Conservation (phyloP, 2,888 invertebrate species). For the Mythimna loreyi region DNA sequence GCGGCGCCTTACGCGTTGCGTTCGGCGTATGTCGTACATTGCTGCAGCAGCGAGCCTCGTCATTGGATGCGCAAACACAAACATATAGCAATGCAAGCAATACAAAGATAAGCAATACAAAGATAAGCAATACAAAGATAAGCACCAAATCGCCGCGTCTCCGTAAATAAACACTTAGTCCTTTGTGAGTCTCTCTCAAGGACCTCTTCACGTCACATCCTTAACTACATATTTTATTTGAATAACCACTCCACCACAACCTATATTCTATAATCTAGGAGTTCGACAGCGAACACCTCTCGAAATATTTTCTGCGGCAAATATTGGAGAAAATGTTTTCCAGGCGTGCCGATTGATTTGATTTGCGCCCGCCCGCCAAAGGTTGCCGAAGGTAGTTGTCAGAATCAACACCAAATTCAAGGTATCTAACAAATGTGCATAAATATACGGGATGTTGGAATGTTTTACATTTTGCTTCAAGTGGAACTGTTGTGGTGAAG, state of each 20-base stretch:
- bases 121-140: too few species aligned
- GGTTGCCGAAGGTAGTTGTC: conserved; percentile 64
- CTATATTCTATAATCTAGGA: conserved; percentile 62
- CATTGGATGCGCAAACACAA: too few species aligned
- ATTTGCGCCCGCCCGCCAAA: conserved; percentile 74
- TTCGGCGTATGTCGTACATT: too few species aligned
- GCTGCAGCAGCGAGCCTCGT: too few species aligned
- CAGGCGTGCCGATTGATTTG: conserved; percentile 79
- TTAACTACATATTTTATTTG: background rate
- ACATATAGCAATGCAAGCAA: too few species aligned
- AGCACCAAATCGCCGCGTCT: too few species aligned
- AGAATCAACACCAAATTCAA: conserved; percentile 67
- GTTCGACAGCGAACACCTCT: conserved; percentile 60
- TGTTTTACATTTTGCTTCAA: conserved; percentile 43
- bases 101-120: too few species aligned
- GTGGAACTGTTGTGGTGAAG: background rate
- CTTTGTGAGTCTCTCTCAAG: background rate
- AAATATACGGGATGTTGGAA: conserved; percentile 38
- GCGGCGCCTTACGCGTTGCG: too few species aligned
- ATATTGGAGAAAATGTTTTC: conserved; percentile 83
- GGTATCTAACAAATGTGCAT: conserved; percentile 54
- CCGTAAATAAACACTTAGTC: too few species aligned
- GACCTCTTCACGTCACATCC: background rate
- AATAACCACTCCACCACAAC: conserved; percentile 35
- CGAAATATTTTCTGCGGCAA: conserved; percentile 75